phyloP scores from a whole-genome alignment of 2,797 vertebrate genomes.

The Podarcis siculus region DNA sequence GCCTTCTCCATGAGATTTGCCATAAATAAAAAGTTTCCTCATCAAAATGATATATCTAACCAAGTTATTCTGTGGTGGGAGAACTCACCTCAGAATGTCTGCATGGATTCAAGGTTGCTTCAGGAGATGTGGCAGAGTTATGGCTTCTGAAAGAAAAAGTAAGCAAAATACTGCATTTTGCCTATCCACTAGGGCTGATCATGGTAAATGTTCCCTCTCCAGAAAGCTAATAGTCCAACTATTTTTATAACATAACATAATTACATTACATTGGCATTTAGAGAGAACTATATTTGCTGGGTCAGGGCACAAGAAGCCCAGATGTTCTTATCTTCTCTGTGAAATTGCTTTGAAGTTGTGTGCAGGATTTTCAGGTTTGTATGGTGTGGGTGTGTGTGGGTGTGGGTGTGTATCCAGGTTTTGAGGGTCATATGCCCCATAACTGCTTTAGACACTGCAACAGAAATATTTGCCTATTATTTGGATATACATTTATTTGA shows the following conservation, averaged over 20 bases:
- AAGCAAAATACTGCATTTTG: background rate
- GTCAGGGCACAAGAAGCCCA: background rate
- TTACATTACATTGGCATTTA: too few relatives aligned
- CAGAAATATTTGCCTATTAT: conserved; percentile 39
- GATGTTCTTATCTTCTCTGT: background rate
- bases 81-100: background rate
- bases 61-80: background rate
- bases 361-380: background rate
- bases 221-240: background rate
- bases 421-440: background rate
- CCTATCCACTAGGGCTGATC: background rate
- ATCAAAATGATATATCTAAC: background rate
- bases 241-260: background rate
- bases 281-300: background rate
- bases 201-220: background rate
- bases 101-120: background rate
- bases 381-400: background rate
- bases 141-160: background rate
- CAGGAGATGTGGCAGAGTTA: background rate
- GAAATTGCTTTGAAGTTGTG: background rate
- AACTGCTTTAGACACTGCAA: background rate
- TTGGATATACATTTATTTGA: conserved; percentile 56
- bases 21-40: background rate
- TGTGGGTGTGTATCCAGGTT: background rate
- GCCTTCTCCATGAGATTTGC: background rate